A percentile compares a stretch with the other conserved stretches of the same genome.
Evolutionary conservation across 1,140 invertebrate genomes (phyloP).

Genomic region (Apis laboriosa): DNA sequence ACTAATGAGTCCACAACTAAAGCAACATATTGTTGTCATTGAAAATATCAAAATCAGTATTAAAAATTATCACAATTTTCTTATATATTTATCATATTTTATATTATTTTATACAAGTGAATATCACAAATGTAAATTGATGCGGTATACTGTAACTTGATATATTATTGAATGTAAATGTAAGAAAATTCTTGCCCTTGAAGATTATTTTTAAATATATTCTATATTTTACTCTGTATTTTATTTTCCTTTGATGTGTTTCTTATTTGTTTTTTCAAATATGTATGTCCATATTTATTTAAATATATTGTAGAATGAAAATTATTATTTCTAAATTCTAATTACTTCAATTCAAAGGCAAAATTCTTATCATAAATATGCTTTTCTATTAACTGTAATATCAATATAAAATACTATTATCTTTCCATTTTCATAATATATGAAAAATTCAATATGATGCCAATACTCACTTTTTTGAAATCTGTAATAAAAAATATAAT

Average conservation of each 20-base stretch:
- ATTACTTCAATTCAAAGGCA: too few relatives aligned
- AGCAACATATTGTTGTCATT: constrained; percentile 64
- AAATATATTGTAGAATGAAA: background rate
- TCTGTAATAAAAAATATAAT: constrained; percentile 29
- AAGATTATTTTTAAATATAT: constrained; percentile 27
- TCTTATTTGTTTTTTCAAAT: background rate
- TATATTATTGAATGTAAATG: constrained; percentile 18
- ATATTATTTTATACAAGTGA: constrained; percentile 8
- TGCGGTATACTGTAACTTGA: background rate
- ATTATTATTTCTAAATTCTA: background rate
- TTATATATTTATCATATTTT: background rate
- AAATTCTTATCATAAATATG: background rate
- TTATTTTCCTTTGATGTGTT: background rate
- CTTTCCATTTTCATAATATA: background rate
- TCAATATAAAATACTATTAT: constrained; percentile 7
- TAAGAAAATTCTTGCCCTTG: background rate
- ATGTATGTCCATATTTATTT: background rate
- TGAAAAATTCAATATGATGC: background rate
- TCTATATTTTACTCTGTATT: constrained; percentile 3
- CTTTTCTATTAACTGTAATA: background rate
- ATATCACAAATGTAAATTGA: constrained; percentile 4
- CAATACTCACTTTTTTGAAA: background rate
- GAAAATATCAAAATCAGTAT: constrained; percentile 32
- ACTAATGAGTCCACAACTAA: constrained; percentile 39
- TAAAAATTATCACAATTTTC: constrained; percentile 21